Base-by-base conservation (phyloP, 2,113 vertebrate genomes). In the Podarcis muralis region DNA sequence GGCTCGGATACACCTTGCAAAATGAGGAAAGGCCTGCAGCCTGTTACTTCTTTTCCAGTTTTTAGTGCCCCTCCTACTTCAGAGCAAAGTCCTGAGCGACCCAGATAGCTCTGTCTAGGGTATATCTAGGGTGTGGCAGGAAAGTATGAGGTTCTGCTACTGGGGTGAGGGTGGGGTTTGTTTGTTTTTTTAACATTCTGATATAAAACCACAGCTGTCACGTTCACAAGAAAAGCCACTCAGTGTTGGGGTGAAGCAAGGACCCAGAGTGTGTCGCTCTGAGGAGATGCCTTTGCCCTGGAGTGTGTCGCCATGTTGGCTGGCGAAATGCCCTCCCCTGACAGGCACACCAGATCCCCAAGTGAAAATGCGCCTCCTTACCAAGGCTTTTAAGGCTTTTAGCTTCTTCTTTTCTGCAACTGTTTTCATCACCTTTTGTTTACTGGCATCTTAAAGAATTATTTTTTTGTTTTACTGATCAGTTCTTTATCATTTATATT, bases 81-180 rank as follows among this genome's bases (percentile, higher is more conserved):
- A 53, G 2, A 74, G 85, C 68, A 25, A 30, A 69, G 25, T 0
- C 0, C 6, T 0, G 77, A 89, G 43, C n/a, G 57, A 27, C 5
- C 57, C 25, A 69, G 15, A 2, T 53, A 53, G 48, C 48, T 9
- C 62, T 43, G 69, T 35, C 87, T 84, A 69, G 2, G 62, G 35
- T 57, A 4, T 8, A 18, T 84, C 59, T 13, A 15, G 11, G 30
- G 20, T 15, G 75, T 53, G 40, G n/a, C 65, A 53, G 30, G 30
- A 27, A 15, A 37, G 22, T 22, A 3, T 1, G 30, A 66, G 23
- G 12, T 8, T 2, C 81, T 43, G 62, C 35, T 11, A 5, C 22
- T 5, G 20, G 27, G 35, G 3, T 15, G 43, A 57, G 37, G 69
- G 15, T 23, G 8, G 35, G 8, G 35, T 0, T 48, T 48, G 48